Evolutionary conservation across 2,888 invertebrate species (phyloP), one percentile per base, ranked within the genome.

Genomic region (Pollenia griseotomentosa): DNA sequence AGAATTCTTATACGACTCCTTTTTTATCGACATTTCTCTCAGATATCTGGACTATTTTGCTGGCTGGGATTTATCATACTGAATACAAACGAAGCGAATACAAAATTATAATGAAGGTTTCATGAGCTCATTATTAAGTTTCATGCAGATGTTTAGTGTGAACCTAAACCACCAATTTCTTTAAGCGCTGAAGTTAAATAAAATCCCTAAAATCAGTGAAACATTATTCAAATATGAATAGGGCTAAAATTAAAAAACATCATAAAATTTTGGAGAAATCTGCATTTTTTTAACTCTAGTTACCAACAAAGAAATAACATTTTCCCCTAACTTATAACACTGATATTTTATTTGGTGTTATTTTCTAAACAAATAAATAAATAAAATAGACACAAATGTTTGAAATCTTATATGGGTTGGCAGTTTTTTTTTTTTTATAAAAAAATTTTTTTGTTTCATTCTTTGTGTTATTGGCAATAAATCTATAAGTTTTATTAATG

Each of bases 341-440:
- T 59, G 19, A 12, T 59, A 51, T 33, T 48, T 42, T 59, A 61
- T 65, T 65, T 74, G 73, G 12, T 78, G 59, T 85, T 66, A 70
- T 73, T 80, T 73, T 81, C 78, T 55, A 79, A 83, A 59, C 74
- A 82, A 86, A 88, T 74, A 83, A 46, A 82, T 44, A 79, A 78
- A 65, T 73, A 44, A 44, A 57, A 55, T 44, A 44, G 19, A 40
- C 12, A 40, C 42, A 74, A 78, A 71, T 80, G 59, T 87, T 77
- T 77, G n/a, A 77, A 71, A 77, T 48, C 65, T 70, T 40, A 78
- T 65, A 66, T 66, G 48, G 71, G 46, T 73, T 84, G 73, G 74
- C 84, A 73, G 66, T 66, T 84, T 83, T 44, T 68, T 65, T 53
- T 42, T 51, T 40, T n/a, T n/a, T n/a, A n/a, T n/a, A n/a, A n/a